A percentile compares a stretch with the other conserved stretches of the same genome.
Conservation (phyloP, 2,113 vertebrate species). For the Neogobius melanostomus region DNA sequence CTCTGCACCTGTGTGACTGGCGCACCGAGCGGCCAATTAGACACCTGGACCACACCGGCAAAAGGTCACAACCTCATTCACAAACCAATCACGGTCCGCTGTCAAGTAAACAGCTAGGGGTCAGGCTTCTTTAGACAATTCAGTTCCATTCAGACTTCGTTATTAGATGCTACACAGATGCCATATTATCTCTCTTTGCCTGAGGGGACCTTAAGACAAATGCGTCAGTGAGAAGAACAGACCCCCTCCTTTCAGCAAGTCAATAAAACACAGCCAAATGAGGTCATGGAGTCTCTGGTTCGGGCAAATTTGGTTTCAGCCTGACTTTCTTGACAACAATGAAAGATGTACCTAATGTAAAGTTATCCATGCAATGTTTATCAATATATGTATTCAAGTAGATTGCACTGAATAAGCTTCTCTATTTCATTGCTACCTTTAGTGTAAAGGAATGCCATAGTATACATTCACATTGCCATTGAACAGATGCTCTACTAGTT, state of each 20-base stretch:
- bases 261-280: not conserved
- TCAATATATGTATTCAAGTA: too few species aligned
- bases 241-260: not conserved
- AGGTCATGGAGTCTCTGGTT: not conserved
- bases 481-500: too few species aligned
- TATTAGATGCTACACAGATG: conserved; percentile 16
- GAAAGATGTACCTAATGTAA: not conserved
- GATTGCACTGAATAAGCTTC: too few species aligned
- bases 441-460: too few species aligned
- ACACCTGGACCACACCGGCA: conserved; percentile 20
- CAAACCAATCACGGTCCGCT: not conserved
- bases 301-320: not conserved
- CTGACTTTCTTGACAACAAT: not conserved
- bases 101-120: conserved; percentile 6
- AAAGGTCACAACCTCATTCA: conserved; percentile 7
- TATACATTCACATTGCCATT: too few species aligned
- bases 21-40: conserved; percentile 20
- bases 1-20: conserved; percentile 28
- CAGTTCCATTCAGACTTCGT: conserved; percentile 24
- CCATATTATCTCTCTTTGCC: conserved; percentile 1
- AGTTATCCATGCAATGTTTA: too few species aligned
- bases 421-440: too few species aligned
- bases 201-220: conserved; percentile 2
- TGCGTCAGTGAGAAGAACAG: not conserved
- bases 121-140: conserved; percentile 22